Evolutionary conservation across 2,797 vertebrate genomes (phyloP).

Genomic region (Sebastes miniatus): DNA sequence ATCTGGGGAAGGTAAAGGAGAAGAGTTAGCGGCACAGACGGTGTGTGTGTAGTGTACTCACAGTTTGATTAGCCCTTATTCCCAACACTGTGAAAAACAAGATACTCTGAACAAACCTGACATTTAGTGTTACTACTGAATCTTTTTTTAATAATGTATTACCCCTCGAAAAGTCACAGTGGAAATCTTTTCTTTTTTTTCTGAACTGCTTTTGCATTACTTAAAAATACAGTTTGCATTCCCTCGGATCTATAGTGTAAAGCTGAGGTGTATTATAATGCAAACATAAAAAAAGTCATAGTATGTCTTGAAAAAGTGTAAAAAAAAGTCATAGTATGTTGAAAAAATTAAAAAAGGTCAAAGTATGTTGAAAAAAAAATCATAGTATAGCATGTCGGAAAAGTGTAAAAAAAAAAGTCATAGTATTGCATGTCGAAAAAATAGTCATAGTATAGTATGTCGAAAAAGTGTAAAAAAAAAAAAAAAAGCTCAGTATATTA

Average conservation of each 20-base stretch:
- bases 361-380: too few species aligned
- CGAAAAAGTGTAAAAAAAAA: too few species aligned
- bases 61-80: neutral
- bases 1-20: slow-evolving; percentile 73
- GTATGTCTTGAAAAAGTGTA: too few species aligned
- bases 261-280: neutral
- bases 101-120: neutral
- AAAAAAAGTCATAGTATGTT: too few species aligned
- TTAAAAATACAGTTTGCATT: neutral
- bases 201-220: neutral
- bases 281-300: too few species aligned
- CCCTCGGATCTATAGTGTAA: neutral
- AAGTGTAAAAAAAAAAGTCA: too few species aligned
- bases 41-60: neutral
- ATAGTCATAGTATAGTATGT: too few species aligned
- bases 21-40: slow-evolving; percentile 14
- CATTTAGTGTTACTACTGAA: neutral
- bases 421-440: too few species aligned
- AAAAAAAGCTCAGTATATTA: too few species aligned
- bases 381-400: too few species aligned
- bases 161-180: neutral
- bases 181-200: neutral
- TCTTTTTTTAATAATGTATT: slow-evolving; percentile 4
- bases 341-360: too few species aligned
- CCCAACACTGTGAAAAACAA: neutral